Evolutionary conservation across 1,140 invertebrate genomes (phyloP).

Genomic region (Bursaphelenchus mucronatus): DNA sequence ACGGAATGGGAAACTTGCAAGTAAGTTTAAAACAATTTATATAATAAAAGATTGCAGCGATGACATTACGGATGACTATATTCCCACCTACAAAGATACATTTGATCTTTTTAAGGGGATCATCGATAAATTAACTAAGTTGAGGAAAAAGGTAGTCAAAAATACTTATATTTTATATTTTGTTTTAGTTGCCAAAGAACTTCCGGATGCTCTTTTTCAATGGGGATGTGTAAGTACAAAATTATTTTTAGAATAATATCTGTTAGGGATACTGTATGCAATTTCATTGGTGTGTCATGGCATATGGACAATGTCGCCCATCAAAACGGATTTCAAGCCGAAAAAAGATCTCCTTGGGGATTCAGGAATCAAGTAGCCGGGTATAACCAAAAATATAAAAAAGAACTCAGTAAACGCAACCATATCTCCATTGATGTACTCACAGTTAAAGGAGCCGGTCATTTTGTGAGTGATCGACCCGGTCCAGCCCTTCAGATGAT

Average conservation of each 20-base stretch:
- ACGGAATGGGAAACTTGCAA: conserved; percentile 20
- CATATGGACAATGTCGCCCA: conserved; percentile 29
- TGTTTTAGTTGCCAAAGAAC: conserved; percentile 25
- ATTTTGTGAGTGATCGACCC: conserved; percentile 65
- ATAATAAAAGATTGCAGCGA: conserved; percentile 11
- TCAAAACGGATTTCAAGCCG: conserved; percentile 7
- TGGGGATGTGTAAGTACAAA: conserved; percentile 18
- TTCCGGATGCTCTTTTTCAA: conserved; percentile 31
- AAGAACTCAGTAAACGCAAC: neutral
- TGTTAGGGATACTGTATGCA: conserved; percentile 24
- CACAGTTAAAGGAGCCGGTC: conserved; percentile 62
- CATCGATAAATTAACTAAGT: conserved; percentile 18
- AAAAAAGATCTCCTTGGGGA: conserved; percentile 18
- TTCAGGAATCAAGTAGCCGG: conserved; percentile 28
- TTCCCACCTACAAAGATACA: conserved; percentile 21
- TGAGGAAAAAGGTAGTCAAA: conserved; percentile 3
- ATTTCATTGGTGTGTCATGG: conserved; percentile 28
- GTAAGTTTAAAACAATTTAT: conserved; percentile 3
- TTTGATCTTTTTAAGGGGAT: conserved; percentile 20
- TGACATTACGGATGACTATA: conserved; percentile 24
- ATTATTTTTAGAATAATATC: neutral
- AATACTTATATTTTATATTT: neutral
- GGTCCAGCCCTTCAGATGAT: conserved; percentile 61
- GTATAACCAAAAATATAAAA: conserved; percentile 20
- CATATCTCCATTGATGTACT: conserved; percentile 24